phyloP scores from a whole-genome alignment of 2,113 vertebrate species.

The Microtus ochrogaster region DNA sequence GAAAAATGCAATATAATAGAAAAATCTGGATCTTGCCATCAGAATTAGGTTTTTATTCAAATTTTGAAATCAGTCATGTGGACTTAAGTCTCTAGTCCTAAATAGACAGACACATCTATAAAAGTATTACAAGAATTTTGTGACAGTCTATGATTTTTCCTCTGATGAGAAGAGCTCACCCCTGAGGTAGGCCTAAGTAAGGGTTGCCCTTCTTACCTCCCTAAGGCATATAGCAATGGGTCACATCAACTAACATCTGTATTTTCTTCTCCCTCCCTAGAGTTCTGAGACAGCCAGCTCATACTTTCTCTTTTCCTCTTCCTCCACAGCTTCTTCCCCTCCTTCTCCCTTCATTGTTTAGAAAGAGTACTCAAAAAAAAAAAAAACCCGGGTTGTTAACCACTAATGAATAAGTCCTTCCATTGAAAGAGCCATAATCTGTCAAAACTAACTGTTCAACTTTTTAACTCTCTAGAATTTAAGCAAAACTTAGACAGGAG shows the following conservation, averaged over 20 bases:
- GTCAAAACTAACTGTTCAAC: neutral
- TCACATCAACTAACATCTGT: neutral
- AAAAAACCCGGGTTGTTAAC: neutral
- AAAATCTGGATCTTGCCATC: neutral
- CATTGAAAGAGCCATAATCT: neutral
- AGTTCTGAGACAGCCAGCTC: neutral
- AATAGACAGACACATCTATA: neutral
- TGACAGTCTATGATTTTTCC: neutral
- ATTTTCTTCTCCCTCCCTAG: neutral
- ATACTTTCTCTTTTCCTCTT: neutral
- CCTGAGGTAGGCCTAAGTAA: neutral
- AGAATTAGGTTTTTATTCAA: slow-evolving; percentile 35
- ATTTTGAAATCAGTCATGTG: slow-evolving; percentile 28
- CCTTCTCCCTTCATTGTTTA: neutral
- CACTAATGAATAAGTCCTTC: neutral
- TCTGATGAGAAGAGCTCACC: neutral
- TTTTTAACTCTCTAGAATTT: neutral
- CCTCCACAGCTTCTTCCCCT: neutral
- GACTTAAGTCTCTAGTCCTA: slow-evolving; percentile 13
- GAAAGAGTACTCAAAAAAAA: neutral
- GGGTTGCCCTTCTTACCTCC: neutral
- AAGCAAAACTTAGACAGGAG: neutral
- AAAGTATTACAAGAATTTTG: neutral
- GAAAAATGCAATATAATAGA: slow-evolving; percentile 7
- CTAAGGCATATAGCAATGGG: neutral